Evolutionary conservation across 1,140 invertebrate species (phyloP).

Genomic region (Drosophila santomea): DNA sequence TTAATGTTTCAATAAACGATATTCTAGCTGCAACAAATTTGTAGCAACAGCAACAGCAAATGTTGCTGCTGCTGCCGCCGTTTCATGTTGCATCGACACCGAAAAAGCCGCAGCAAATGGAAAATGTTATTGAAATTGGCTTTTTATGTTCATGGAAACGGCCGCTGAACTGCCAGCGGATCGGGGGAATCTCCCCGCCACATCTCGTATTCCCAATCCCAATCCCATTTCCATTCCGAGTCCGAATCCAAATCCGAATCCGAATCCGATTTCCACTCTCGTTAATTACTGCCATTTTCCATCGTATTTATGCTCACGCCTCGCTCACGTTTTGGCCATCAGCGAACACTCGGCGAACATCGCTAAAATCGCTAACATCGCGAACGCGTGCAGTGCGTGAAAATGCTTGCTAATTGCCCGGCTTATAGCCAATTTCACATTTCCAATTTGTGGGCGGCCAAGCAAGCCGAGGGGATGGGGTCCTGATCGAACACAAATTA

Average conservation of each 20-base stretch:
- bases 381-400: conserved; percentile 60
- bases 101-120: conserved; percentile 18
- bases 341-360: conserved; percentile 40
- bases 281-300: conserved; percentile 81
- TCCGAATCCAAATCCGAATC: not conserved
- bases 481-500: conserved; percentile 32
- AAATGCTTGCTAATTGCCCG: conserved; percentile 77
- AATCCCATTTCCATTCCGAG: no score
- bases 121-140: conserved; percentile 83
- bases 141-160: conserved; percentile 82
- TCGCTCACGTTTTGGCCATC: conserved; percentile 80
- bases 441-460: conserved; percentile 59
- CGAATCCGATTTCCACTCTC: conserved; percentile 47
- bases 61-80: conserved; percentile 53
- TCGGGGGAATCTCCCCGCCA: not conserved
- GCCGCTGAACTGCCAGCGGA: conserved; percentile 43
- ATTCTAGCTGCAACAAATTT: conserved; percentile 72
- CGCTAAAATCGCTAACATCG: conserved; percentile 7
- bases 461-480: not conserved
- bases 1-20: conserved; percentile 83
- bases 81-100: conserved; percentile 60
- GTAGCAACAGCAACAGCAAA: conserved; percentile 54
- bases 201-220: conserved; percentile 40
- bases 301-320: conserved; percentile 80
- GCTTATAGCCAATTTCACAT: conserved; percentile 61